Evolutionary conservation across 2,888 invertebrate genomes (phyloP).

Genomic region (Caenorhabditis wallacei): DNA sequence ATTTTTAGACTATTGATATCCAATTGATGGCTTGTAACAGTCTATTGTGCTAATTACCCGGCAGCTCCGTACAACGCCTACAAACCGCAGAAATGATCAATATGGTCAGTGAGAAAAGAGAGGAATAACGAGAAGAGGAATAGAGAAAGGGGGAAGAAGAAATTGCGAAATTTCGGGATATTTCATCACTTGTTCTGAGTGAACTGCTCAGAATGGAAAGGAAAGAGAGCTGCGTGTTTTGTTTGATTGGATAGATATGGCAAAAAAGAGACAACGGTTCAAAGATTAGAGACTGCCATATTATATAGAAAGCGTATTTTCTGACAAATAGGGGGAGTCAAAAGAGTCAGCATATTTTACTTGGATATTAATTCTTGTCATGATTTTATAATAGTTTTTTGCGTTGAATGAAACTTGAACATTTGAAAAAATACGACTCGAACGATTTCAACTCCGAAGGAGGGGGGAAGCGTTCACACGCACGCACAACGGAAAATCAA

Average conservation of each 20-base stretch:
- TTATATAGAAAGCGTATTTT: too few species aligned
- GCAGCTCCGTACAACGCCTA: constrained; percentile 38
- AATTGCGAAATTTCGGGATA: constrained; percentile 34
- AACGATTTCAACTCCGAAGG: too few species aligned
- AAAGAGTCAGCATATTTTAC: too few species aligned
- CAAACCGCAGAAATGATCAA: not conserved
- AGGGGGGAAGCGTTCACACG: too few species aligned
- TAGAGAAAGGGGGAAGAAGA: not conserved
- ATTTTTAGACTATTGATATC: constrained; percentile 28
- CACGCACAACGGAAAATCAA: too few species aligned
- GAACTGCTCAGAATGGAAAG: constrained; percentile 13
- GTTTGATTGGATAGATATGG: constrained; percentile 33
- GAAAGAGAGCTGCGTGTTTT: constrained; percentile 30
- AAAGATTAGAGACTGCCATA: constrained; percentile 30
- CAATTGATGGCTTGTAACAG: not conserved
- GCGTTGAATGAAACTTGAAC: too few species aligned
- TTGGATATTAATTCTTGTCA: too few species aligned
- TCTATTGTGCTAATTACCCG: constrained; percentile 43
- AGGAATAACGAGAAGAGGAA: constrained; percentile 34
- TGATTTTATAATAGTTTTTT: too few species aligned
- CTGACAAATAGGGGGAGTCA: too few species aligned
- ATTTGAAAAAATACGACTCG: not conserved
- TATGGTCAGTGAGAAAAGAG: not conserved
- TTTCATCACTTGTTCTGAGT: constrained; percentile 29
- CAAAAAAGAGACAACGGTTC: constrained; percentile 17